phyloP scores from a whole-genome alignment of 2,888 invertebrate genomes.

The Odontocerum albicorne region DNA sequence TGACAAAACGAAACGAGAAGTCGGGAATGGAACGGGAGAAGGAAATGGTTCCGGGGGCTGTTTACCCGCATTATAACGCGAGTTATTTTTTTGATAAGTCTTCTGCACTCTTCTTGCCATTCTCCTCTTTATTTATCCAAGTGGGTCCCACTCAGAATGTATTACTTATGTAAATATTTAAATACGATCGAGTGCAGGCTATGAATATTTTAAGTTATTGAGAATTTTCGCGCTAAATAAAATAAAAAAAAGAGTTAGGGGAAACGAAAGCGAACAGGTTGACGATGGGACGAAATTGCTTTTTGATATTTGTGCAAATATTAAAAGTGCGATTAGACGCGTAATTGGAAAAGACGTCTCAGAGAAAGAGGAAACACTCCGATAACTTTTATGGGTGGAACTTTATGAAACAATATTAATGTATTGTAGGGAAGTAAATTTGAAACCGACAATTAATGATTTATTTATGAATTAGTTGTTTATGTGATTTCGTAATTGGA shows the following conservation, averaged over 20 bases:
- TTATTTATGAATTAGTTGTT: neutral
- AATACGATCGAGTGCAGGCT: constrained; percentile 63
- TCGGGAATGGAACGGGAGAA: neutral
- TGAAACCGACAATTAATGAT: neutral
- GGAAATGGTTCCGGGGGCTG: constrained; percentile 26
- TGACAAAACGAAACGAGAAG: no score
- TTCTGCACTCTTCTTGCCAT: constrained; percentile 39
- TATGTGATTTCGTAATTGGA: neutral
- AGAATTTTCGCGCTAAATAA: constrained; percentile 32
- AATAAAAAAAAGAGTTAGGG: constrained; percentile 22
- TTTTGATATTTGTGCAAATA: constrained; percentile 24
- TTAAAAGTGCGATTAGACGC: constrained; percentile 11
- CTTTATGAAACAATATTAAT: no score
- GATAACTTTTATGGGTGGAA: no score
- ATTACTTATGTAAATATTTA: constrained; percentile 64
- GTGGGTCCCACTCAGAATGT: constrained; percentile 40
- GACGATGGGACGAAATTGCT: constrained; percentile 18
- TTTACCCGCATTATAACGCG: constrained; percentile 33
- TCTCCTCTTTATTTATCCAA: constrained; percentile 36
- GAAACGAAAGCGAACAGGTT: constrained; percentile 20
- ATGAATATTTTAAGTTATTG: constrained; percentile 58
- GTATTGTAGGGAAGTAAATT: no score
- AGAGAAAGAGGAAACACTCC: no score
- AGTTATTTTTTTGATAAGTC: constrained; percentile 37
- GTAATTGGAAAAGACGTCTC: no score